Base-by-base conservation (phyloP, 2,113 vertebrate species). In the Mus pahari region DNA sequence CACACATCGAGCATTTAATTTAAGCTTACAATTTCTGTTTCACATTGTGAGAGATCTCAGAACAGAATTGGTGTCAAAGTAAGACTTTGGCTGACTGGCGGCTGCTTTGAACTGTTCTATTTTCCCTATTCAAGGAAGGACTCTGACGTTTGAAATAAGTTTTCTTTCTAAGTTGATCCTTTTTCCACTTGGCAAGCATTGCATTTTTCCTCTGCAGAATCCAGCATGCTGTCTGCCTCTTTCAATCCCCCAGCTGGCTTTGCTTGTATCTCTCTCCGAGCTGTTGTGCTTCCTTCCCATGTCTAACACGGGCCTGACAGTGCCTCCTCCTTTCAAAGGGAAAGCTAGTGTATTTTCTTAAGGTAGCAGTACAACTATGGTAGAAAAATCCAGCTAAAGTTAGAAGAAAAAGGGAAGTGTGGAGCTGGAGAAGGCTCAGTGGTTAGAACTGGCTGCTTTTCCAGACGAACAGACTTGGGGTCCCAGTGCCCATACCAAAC, bases 1-100 rank as follows among this genome's bases (percentile, higher is more conserved):
- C 64, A 89, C 83, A 91, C 71, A 66, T 62, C 55, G 84, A 20
- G 39, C 66, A 74, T 81, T 94, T 82, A 50, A 91, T 78, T 55
- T 97, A 94, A 96, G 16, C 36, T 45, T 64, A 74, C 92, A 89
- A 48, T 81, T 89, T 45, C 31, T 7, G 50, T 92, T 98, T 97
- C 53, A 92, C 74, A 31, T 11, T 93, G 64, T 90, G 74, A 95
- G 48, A 10, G 22, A 86, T 71, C 45, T 45, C 62, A 89, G 96
- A 97, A 75, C 16, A 83, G 92, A 97, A 86, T 48, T 91, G 70
- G 45, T 82, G 50, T 31, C 42, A 96, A 5, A 95, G 95, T 86
- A 93, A 36, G 91, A 77, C 33, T 88, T n/a, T 89, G 42, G 33
- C 13, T 83, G 36, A 8, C 89, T 84, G 53, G 93, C 50, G 78